Evolutionary conservation across 2,888 invertebrate genomes (phyloP).

Genomic region (Hydriomena furcata): DNA sequence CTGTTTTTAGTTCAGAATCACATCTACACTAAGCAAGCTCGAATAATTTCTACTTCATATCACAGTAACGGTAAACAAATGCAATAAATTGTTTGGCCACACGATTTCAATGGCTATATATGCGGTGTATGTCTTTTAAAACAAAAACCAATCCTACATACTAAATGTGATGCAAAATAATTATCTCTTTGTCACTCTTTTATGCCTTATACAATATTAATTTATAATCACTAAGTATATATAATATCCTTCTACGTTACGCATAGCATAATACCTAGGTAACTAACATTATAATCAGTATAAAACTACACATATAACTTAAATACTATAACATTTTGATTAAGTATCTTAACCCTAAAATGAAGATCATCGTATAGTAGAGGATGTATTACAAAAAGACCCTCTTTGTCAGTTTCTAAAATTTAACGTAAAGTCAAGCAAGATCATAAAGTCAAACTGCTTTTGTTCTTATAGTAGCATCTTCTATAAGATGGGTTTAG

Average conservation of each 20-base stretch:
- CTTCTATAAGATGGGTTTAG: no score
- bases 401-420: no score
- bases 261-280: background rate
- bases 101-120: slow-evolving; percentile 25
- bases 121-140: slow-evolving; percentile 13
- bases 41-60: slow-evolving; percentile 67
- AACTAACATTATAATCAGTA: background rate
- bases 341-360: slow-evolving; percentile 22
- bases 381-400: no score
- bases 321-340: slow-evolving; percentile 10
- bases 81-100: slow-evolving; percentile 50
- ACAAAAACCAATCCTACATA: background rate
- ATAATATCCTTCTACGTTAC: background rate
- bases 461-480: no score
- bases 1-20: slow-evolving; percentile 21
- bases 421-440: background rate
- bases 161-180: slow-evolving; percentile 9
- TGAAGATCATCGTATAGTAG: slow-evolving; percentile 23
- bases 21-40: slow-evolving; percentile 54
- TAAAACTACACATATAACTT: slow-evolving; percentile 16
- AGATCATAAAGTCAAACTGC: background rate
- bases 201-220: slow-evolving; percentile 1
- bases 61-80: slow-evolving; percentile 78
- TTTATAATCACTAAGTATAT: background rate
- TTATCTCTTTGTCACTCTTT: background rate